phyloP scores from a whole-genome alignment of 2,888 invertebrate genomes.

The Dromius quadrimaculatus region DNA sequence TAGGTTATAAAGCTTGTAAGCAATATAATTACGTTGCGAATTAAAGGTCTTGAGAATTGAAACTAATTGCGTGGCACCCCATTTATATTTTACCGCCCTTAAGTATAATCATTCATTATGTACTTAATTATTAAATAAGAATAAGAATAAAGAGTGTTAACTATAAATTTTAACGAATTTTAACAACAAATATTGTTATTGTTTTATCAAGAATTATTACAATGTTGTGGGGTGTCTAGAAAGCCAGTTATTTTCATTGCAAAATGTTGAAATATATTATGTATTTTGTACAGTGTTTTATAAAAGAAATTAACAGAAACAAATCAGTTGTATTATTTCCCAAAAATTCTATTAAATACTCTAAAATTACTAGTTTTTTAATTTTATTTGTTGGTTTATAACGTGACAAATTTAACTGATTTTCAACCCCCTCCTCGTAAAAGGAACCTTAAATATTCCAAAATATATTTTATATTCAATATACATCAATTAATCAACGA shows the following conservation, averaged over 20 bases:
- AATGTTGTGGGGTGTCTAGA: constrained; percentile 33
- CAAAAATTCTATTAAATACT: too few species aligned
- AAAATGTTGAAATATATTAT: constrained; percentile 47
- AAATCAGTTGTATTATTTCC: too few species aligned
- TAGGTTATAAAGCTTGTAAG: too few species aligned
- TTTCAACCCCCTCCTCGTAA: too few species aligned
- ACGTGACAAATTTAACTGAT: too few species aligned
- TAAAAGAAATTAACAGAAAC: constrained; percentile 48
- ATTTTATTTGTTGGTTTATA: too few species aligned
- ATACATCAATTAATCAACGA: too few species aligned
- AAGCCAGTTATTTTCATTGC: constrained; percentile 46
- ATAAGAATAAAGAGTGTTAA: not conserved
- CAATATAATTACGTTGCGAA: too few species aligned
- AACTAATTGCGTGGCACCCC: constrained; percentile 8
- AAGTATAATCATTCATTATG: not conserved
- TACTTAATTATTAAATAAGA: constrained; percentile 6
- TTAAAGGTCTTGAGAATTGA: too few species aligned
- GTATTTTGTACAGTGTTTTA: constrained; percentile 53
- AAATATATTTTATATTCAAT: too few species aligned
- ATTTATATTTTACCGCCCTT: not conserved
- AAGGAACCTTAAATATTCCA: too few species aligned
- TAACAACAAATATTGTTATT: constrained; percentile 16
- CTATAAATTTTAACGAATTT: not conserved
- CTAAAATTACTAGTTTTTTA: too few species aligned
- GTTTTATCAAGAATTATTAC: not conserved